Evolutionary conservation across 2,797 vertebrate species (phyloP).

Genomic region (Lepilemur ruficaudatus): DNA sequence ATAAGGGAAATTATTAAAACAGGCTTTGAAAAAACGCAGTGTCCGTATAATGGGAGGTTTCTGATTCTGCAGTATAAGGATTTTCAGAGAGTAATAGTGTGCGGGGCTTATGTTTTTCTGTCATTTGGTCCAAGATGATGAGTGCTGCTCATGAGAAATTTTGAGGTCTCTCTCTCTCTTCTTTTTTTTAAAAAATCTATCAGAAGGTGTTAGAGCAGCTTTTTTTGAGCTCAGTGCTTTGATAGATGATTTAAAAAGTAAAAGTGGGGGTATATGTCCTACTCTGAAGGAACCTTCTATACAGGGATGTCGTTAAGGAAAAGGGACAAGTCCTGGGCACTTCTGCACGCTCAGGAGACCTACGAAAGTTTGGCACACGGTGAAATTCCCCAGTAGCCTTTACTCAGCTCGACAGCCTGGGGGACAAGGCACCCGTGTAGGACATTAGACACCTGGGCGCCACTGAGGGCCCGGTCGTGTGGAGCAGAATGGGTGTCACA

Average conservation of each 20-base stretch:
- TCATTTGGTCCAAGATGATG: neutral
- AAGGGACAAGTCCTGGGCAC: neutral
- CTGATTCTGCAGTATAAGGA: neutral
- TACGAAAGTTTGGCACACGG: too few species aligned
- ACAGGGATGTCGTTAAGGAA: neutral
- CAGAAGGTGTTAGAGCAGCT: neutral
- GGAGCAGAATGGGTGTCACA: neutral
- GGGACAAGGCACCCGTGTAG: neutral
- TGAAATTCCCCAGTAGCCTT: neutral
- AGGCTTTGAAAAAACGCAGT: neutral
- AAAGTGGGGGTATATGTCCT: neutral
- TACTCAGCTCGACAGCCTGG: neutral
- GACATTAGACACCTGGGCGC: neutral
- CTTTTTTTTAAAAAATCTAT: neutral
- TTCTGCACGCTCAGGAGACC: neutral
- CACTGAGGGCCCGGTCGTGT: fast-evolving
- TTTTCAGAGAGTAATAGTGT: neutral
- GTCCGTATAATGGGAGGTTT: neutral
- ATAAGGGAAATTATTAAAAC: constrained; percentile 47
- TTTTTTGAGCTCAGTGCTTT: neutral
- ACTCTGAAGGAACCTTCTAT: neutral
- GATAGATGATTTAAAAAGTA: neutral
- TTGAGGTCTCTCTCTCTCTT: neutral
- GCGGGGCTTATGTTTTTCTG: neutral
- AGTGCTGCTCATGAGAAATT: neutral